Conservation (phyloP, 2,888 invertebrate genomes). For the Tachina lurida region DNA sequence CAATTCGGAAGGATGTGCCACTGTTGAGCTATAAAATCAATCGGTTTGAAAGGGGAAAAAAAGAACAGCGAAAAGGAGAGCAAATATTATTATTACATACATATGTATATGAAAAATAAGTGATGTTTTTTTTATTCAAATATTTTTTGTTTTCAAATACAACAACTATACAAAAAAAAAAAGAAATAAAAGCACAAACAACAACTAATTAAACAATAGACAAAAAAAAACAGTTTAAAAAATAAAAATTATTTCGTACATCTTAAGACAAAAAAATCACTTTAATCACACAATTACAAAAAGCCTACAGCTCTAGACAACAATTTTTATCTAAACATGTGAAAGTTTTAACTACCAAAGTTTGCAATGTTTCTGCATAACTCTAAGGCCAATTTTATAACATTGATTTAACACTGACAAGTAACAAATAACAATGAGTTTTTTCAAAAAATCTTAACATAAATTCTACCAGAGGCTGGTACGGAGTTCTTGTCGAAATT, state of each 20-base stretch:
- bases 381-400: too few relatives aligned
- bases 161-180: conserved; percentile 46
- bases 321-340: background rate
- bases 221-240: background rate
- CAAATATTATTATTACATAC: conserved; percentile 33
- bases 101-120: background rate
- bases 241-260: background rate
- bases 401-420: too few relatives aligned
- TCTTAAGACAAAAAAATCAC: background rate
- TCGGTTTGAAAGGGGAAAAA: background rate
- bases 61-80: conserved; percentile 39
- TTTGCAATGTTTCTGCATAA: too few relatives aligned
- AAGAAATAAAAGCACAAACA: conserved; percentile 54
- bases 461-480: too few relatives aligned
- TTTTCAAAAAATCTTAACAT: too few relatives aligned
- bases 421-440: too few relatives aligned
- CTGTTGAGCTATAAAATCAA: conserved; percentile 90
- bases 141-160: conserved; percentile 23
- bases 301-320: background rate
- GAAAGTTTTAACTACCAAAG: background rate
- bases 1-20: conserved; percentile 98
- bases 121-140: background rate
- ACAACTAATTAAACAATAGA: conserved; percentile 23
- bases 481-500: too few relatives aligned
- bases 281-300: background rate